Conservation (phyloP, 2,888 invertebrate genomes). For the Eilema griseolum region DNA sequence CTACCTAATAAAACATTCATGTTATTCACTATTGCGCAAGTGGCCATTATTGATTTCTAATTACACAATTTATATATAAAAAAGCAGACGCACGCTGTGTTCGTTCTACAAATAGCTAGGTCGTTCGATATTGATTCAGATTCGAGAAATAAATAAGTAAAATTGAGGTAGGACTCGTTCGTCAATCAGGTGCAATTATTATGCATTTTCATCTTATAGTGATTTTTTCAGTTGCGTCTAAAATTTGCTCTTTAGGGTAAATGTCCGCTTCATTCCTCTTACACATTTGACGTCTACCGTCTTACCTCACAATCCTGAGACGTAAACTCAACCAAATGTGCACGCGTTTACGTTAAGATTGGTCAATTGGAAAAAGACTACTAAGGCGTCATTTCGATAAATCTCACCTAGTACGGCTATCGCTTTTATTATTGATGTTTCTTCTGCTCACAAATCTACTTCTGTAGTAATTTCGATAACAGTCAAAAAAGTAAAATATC, state of each 20-base stretch:
- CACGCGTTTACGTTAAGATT: not conserved
- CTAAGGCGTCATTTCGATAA: not conserved
- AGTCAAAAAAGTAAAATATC: not conserved
- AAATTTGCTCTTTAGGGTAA: not conserved
- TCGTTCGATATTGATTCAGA: not conserved
- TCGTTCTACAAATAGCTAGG: not conserved
- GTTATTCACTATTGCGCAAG: conserved; percentile 30
- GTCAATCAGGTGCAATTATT: not conserved
- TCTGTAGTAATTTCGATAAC: not conserved
- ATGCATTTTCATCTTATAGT: not conserved
- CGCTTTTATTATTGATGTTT: not conserved
- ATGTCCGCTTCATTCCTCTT: not conserved
- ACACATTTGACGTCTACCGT: too few species aligned
- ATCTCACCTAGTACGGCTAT: not conserved
- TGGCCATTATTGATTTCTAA: conserved; percentile 23
- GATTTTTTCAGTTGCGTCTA: not conserved
- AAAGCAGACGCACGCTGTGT: conserved; percentile 12
- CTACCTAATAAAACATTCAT: not conserved
- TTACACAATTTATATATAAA: conserved; percentile 20
- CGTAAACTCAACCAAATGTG: not conserved
- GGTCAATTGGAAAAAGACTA: not conserved
- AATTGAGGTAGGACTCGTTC: conserved; percentile 18
- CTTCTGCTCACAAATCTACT: not conserved
- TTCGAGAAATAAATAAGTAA: conserved; percentile 2
- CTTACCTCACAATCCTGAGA: too few species aligned